phyloP scores from a whole-genome alignment of 2,888 invertebrate genomes.

The Dione vanillae region DNA sequence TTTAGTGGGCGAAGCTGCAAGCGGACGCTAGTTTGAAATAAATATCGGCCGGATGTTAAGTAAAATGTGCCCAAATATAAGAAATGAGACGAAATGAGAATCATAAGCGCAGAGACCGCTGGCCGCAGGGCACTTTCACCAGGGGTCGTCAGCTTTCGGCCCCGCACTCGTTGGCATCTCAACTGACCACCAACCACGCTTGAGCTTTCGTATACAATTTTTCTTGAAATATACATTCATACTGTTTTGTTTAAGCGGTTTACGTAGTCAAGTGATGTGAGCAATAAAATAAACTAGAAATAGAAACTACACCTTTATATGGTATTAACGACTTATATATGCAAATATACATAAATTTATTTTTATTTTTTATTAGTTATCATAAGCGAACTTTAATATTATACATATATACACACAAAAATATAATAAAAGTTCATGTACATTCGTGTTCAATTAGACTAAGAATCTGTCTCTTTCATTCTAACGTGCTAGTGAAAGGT shows the following conservation, averaged over 20 bases:
- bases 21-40: too few relatives aligned
- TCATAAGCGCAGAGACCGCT: slow-evolving; percentile 50
- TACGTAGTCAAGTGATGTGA: not conserved
- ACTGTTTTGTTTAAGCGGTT: not conserved
- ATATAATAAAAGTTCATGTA: slow-evolving; percentile 17
- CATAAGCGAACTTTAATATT: not conserved
- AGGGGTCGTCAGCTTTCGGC: slow-evolving; percentile 72
- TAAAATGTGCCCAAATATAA: slow-evolving; percentile 32
- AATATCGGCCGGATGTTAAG: slow-evolving; percentile 9
- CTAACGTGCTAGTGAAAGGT: slow-evolving; percentile 67
- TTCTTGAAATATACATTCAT: not conserved
- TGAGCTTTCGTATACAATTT: slow-evolving; percentile 42
- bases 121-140: slow-evolving; percentile 76
- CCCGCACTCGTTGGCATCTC: slow-evolving; percentile 57
- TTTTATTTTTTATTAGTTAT: not conserved
- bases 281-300: not conserved
- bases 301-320: not conserved
- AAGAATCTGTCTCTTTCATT: slow-evolving; percentile 62
- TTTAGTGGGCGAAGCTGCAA: too few relatives aligned
- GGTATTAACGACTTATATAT: not conserved
- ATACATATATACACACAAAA: not conserved
- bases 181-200: slow-evolving; percentile 55
- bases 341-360: not conserved
- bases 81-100: slow-evolving; percentile 54
- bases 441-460: slow-evolving; percentile 45